Base-by-base conservation (phyloP, 2,888 invertebrate genomes). In the Mimachlamys varia region DNA sequence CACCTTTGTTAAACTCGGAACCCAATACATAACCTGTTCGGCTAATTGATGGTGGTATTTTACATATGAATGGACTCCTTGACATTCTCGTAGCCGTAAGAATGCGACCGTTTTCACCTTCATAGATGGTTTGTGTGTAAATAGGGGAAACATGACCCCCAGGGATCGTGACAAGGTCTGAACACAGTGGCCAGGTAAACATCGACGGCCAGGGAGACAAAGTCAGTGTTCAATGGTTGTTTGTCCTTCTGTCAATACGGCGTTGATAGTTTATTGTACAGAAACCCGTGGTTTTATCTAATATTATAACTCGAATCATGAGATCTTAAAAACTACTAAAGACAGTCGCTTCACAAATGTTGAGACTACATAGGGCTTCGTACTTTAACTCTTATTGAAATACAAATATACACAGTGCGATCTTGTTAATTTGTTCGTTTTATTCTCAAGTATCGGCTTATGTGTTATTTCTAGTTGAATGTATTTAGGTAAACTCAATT, bases 101-200 rank as follows among this genome's bases (percentile, higher is more conserved):
- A 76, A 33, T 76, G 12, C 33, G 76, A 76, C 76, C 76, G 27
- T 10, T 76, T 76, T 76, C 76, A 27, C 76, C 76, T 76, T 76
- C 76, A 33, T 22, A 62, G 3, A 5, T n/a, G n/a, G 22, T 22
- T 7, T 53, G 17, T 17, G 22, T 22, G 22, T 62, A 62, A 76
- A 19, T 33, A 2, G 27, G 53, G 19, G 76, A 76, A 76, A 76
- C 33, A 10, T 15, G 76, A 76, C 19, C 76, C 76, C 7, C 33
- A 12, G 76, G 33, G 76, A 33, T 76, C 76, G 76, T 76, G 76
- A 76, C 76, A 76, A 76, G 76, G 27, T 62, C 62, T 62, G 7
- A n/a, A 27, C 76, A 33, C 53, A 22, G 62, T n/a, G n/a, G 17
- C 22, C n/a, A 62, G 62, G 62, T 62, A 22, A 62, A 62, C 62